A percentile compares a stretch with the other conserved stretches of the same genome.
These are phyloP conservation scores for Melitaea athalia DNA, from an alignment of 2,888 invertebrate species.

Conservation along the genomic window DNA sequence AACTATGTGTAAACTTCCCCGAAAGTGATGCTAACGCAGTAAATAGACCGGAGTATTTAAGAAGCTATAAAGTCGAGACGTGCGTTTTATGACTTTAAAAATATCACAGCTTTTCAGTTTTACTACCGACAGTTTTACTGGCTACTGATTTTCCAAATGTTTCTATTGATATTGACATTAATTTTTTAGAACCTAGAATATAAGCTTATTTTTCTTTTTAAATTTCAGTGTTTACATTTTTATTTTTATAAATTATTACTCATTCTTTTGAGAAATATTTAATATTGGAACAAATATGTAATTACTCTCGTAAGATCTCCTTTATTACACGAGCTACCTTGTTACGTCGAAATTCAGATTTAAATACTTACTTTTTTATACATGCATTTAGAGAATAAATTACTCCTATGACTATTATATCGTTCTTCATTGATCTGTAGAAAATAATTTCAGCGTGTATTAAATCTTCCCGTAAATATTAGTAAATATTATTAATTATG, in stretches of 20 bases:
- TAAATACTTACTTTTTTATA: too few relatives aligned
- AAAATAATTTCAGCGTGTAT: too few relatives aligned
- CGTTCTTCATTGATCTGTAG: too few relatives aligned
- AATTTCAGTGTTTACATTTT: background rate
- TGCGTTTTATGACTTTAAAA: constrained; percentile 51
- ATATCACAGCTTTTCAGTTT: constrained; percentile 50
- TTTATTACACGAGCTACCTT: too few relatives aligned
- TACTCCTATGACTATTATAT: too few relatives aligned
- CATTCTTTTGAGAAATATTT: background rate
- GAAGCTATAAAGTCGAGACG: constrained; percentile 51
- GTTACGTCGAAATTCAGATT: too few relatives aligned
- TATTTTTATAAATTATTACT: background rate
- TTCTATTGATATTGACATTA: constrained; percentile 38
- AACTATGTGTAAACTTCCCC: constrained; percentile 36
- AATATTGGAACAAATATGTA: too few relatives aligned
- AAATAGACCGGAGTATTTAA: constrained; percentile 46
- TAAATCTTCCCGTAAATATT: too few relatives aligned
- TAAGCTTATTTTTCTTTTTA: background rate
- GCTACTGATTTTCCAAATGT: constrained; percentile 43
- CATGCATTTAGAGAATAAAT: too few relatives aligned
- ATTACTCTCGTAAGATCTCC: too few relatives aligned
- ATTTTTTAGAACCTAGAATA: background rate
- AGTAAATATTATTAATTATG: too few relatives aligned
- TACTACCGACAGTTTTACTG: constrained; percentile 48
- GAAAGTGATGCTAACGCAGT: constrained; percentile 40